Base-by-base conservation (phyloP, 1,140 invertebrate genomes). In the Ruditapes philippinarum region DNA sequence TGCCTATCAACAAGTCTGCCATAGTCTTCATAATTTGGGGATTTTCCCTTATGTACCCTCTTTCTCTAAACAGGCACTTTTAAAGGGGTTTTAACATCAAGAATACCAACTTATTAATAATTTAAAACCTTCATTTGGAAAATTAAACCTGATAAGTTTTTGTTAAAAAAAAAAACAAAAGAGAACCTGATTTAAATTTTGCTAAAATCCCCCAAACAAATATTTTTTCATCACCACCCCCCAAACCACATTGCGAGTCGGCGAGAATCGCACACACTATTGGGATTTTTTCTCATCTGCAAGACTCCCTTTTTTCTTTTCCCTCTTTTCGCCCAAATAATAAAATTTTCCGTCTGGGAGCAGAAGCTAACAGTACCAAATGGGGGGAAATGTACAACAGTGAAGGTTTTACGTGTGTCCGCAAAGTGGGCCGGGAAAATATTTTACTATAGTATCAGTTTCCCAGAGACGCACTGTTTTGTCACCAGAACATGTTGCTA, bases 181-280 rank as follows among this genome's bases (percentile, higher is more conserved):
- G n/a, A n/a, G n/a, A n/a, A n/a, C n/a, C n/a, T n/a, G n/a, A n/a
- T n/a, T n/a, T n/a, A n/a, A n/a, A n/a, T n/a, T n/a, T n/a, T n/a
- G n/a, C n/a, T n/a, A 22, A 98, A 95, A 95, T 98, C 97, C 97
- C 97, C 98, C 40, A 98, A 94, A 92, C 97, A 97, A 7, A 98
- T 95, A 45, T 97, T 97, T 49, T 98, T n/a, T n/a, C 97, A 95
- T 97, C 97, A 95, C 98, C 97, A 49, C 97, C 97, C 22, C 97
- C 97, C 97, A 97, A 5, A 97, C 96, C 25, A 98, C 54, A 97
- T 94, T 96, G 96, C 45, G 97, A 97, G 93, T 97, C 5, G 96
- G 96, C 0, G 97, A 97, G 95, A 98, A 98, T 92, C 96, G 92
- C 97, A 97, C 22, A 97, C 96, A 92, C 97, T 14, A 98, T 97